phyloP scores from a whole-genome alignment of 2,113 vertebrate species.

The Mesocricetus auratus region DNA sequence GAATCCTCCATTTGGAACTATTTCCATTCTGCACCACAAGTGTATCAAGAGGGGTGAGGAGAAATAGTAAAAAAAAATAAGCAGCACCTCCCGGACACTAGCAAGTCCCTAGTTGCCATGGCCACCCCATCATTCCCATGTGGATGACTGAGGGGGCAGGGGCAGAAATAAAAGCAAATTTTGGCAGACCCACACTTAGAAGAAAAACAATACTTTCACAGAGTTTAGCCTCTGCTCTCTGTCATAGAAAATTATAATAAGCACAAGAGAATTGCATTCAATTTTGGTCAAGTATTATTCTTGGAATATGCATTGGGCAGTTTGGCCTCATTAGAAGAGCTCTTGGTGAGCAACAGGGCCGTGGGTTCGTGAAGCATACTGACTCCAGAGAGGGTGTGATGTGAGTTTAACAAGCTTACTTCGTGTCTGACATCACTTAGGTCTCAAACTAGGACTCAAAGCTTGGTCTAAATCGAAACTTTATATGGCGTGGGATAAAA shows the following conservation, averaged over 20 bases:
- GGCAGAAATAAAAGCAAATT: constrained; percentile 72
- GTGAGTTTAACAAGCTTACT: constrained; percentile 57
- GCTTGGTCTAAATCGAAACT: background rate
- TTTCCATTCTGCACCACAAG: constrained; percentile 36
- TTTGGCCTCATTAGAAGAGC: constrained; percentile 78
- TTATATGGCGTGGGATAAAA: constrained; percentile 15
- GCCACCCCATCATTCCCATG: constrained; percentile 59
- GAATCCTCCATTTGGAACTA: constrained; percentile 62
- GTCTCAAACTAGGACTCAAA: constrained; percentile 45
- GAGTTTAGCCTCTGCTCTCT: constrained; percentile 80
- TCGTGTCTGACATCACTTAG: constrained; percentile 50
- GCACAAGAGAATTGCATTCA: constrained; percentile 77
- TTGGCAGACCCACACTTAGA: constrained; percentile 71
- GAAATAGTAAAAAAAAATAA: constrained; percentile 55
- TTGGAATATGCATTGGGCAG: constrained; percentile 78
- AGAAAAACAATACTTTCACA: constrained; percentile 81
- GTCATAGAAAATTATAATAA: constrained; percentile 82
- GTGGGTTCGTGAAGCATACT: constrained; percentile 60
- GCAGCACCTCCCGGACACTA: constrained; percentile 26
- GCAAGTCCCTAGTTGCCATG: constrained; percentile 42
- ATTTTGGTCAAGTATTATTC: constrained; percentile 82
- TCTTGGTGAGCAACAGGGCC: constrained; percentile 64
- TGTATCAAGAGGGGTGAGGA: background rate
- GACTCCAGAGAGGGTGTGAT: constrained; percentile 67
- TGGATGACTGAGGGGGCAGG: background rate